Percentiles rank a stretch among this genome's conserved stretches.
Conservation (phyloP, 2,113 vertebrate genomes). For the Turnix velox region DNA sequence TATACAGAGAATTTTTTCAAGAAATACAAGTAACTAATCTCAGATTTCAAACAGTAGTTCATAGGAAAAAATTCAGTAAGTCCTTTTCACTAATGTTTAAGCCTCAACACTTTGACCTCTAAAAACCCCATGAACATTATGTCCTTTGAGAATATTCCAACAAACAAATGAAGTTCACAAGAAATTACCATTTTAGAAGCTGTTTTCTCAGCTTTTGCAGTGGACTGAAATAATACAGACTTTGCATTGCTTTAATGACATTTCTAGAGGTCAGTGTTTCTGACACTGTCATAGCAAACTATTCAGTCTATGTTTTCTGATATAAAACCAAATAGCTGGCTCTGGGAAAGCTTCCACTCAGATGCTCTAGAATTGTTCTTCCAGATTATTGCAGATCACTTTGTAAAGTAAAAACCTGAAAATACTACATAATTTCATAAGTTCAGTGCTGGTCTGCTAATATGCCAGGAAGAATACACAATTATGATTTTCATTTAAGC, state of each 20-base stretch:
- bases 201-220: background rate
- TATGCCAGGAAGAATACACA: slow-evolving; percentile 80
- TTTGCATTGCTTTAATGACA: background rate
- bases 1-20: background rate
- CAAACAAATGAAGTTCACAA: background rate
- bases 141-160: background rate
- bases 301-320: background rate
- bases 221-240: background rate
- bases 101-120: background rate
- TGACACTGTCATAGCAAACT: background rate
- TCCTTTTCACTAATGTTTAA: background rate
- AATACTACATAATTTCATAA: slow-evolving; percentile 78
- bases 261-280: background rate
- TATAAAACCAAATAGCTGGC: background rate
- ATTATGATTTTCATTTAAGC: slow-evolving; percentile 80
- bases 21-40: background rate
- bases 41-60: background rate
- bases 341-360: slow-evolving; percentile 24
- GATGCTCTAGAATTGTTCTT: slow-evolving; percentile 73
- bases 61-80: background rate
- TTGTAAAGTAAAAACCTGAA: slow-evolving; percentile 68
- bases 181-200: background rate
- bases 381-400: slow-evolving; percentile 58
- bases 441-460: slow-evolving; percentile 75
- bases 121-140: background rate